Percentiles rank a stretch among this genome's conserved stretches.
Evolutionary conservation across 2,113 vertebrate genomes (phyloP).

Genomic region (Loxodonta africana): DNA sequence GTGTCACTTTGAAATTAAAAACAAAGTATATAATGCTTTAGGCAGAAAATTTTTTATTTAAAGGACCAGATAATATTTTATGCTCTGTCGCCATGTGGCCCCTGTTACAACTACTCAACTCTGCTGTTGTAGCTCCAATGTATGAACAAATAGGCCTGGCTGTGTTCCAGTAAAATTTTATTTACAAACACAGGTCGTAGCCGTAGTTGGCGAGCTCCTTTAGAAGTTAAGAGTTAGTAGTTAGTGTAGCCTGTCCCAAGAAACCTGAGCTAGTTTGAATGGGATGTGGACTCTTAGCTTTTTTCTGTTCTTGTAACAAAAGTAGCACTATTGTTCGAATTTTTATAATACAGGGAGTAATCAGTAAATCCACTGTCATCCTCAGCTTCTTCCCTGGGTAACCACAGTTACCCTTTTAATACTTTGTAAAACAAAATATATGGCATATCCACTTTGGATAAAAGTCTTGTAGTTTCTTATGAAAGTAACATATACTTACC

Average conservation of each 20-base stretch:
- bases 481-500: constrained; percentile 36
- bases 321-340: constrained; percentile 8
- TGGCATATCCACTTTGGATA: constrained; percentile 19
- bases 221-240: background rate
- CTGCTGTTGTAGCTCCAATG: background rate
- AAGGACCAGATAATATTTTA: background rate
- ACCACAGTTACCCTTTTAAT: background rate
- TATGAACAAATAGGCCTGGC: background rate
- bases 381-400: constrained; percentile 26
- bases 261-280: constrained; percentile 18
- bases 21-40: background rate
- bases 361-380: background rate
- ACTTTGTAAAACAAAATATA: background rate
- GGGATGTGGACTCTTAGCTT: constrained; percentile 26
- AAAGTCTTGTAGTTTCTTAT: constrained; percentile 46
- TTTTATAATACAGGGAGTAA: background rate
- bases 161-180: constrained; percentile 38
- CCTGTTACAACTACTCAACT: background rate
- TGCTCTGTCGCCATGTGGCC: background rate
- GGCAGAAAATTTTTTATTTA: background rate
- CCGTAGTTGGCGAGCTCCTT: background rate
- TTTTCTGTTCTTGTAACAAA: constrained; percentile 29
- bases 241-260: background rate
- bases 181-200: constrained; percentile 2
- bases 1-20: constrained; percentile 51